Conservation (phyloP, 1,140 invertebrate species). For the Drosophila kepulauana region DNA sequence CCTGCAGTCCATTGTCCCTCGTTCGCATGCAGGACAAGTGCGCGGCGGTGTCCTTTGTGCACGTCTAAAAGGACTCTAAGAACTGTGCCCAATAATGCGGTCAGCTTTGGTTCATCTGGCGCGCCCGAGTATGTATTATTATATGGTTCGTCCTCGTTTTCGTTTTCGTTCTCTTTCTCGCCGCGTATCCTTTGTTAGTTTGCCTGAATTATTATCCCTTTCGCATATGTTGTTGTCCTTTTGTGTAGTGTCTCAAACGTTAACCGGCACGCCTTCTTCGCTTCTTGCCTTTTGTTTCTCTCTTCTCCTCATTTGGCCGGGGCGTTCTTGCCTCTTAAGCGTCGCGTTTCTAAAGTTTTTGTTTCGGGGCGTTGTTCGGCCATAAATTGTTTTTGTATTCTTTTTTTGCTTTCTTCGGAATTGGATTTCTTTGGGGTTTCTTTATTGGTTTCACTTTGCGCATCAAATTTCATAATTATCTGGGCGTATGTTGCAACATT, state of each 20-base stretch:
- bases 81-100: slow-evolving; percentile 37
- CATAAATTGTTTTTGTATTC: slow-evolving; percentile 39
- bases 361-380: slow-evolving; percentile 32
- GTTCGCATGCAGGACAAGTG: slow-evolving; percentile 33
- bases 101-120: slow-evolving; percentile 45
- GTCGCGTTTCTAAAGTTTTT: slow-evolving; percentile 44
- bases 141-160: slow-evolving; percentile 21
- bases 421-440: slow-evolving; percentile 33
- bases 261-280: slow-evolving; percentile 36
- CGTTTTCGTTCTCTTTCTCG: not conserved
- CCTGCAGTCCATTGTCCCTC: slow-evolving; percentile 8
- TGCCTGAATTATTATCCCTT: slow-evolving; percentile 50
- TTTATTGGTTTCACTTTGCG: slow-evolving; percentile 46
- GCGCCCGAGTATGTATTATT: slow-evolving; percentile 40
- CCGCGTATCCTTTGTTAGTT: slow-evolving; percentile 23
- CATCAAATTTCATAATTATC: slow-evolving; percentile 54
- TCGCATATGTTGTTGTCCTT: slow-evolving; percentile 51
- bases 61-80: slow-evolving; percentile 18
- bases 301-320: slow-evolving; percentile 9
- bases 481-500: slow-evolving; percentile 53
- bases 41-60: slow-evolving; percentile 25
- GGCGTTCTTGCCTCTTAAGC: slow-evolving; percentile 29
- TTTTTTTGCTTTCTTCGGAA: slow-evolving; percentile 50
- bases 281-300: slow-evolving; percentile 8
- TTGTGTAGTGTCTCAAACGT: slow-evolving; percentile 27